Base-by-base conservation (phyloP, 2,888 invertebrate species). In the Frankliniella intonsa region DNA sequence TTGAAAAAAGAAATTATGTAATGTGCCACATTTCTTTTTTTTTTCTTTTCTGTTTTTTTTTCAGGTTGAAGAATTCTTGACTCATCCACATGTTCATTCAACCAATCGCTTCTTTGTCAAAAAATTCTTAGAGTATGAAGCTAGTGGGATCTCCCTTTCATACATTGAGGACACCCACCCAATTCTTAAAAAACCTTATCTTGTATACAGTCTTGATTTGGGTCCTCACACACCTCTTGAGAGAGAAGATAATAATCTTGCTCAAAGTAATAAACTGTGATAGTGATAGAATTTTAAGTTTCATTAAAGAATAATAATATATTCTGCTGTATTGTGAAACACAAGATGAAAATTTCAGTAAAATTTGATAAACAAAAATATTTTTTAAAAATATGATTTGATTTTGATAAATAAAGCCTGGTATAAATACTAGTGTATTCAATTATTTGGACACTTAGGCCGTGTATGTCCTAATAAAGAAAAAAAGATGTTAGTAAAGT, bases 61-160 rank as follows among this genome's bases (percentile, higher is more conserved):
- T 22, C 83, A 89, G 89, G 82, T 89, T 25, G 89, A 92, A 10
- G 93, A 94, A 85, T 95, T 91, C 87, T 86, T 94, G 81, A 88
- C 89, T 81, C 92, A 94, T 90, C 92, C 94, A 0, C 88, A 93
- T 85, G 93, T 95, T 3, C 92, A 93, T 85, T 91, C 93, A 81
- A 92, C 93, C 83, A 95, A 95, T 88, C 90, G 92, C 81, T 90
- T 91, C 83, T 90, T 94, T 86, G 90, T 94, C 0, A 88, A 88
- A 84, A 93, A 93, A 86, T 93, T 92, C 86, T 86, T 94, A 38
- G 92, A 94, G 84, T 91, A 93, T 85, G 76, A 81, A 69, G 50
- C 49, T 2, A 38, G 76, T 76, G 69, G 69, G 9, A 76, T 76
- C 25, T 76, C 69, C 9, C 25, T 76, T 8, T 25, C 69, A 8